Evolutionary conservation across 2,888 invertebrate species (phyloP).

Genomic region (Eucera pruinosa): DNA sequence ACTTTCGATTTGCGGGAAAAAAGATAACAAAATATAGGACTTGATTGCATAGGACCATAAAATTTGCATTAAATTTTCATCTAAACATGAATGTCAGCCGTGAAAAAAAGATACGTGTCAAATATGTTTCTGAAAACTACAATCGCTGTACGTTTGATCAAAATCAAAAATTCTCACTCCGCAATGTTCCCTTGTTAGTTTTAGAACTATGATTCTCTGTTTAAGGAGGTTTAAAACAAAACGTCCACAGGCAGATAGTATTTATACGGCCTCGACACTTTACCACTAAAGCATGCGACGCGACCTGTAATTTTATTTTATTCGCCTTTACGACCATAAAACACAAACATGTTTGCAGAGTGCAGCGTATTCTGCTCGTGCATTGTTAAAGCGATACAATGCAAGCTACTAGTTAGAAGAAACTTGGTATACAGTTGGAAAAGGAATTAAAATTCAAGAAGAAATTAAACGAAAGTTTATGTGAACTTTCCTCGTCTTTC

Average conservation of each 20-base stretch:
- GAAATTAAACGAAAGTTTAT: background rate
- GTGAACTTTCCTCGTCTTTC: background rate
- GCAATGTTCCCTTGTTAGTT: too few relatives aligned
- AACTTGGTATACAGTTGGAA: background rate
- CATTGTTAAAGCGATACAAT: background rate
- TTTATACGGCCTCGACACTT: background rate
- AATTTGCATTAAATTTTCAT: too few relatives aligned
- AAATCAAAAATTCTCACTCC: background rate
- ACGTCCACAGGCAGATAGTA: background rate
- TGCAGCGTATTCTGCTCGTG: background rate
- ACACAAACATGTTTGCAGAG: background rate
- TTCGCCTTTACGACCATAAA: background rate
- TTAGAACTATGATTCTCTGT: too few relatives aligned
- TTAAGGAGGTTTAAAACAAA: background rate
- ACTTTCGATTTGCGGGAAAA: too few relatives aligned
- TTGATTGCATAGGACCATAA: too few relatives aligned
- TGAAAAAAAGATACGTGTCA: too few relatives aligned
- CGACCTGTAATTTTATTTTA: background rate
- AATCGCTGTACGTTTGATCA: too few relatives aligned
- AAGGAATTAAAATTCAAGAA: slow-evolving; percentile 2
- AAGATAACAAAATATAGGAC: too few relatives aligned
- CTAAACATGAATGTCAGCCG: too few relatives aligned
- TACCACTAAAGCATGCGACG: background rate
- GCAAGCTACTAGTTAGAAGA: background rate
- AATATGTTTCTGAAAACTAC: too few relatives aligned